Evolutionary conservation across 2,888 invertebrate genomes (phyloP), one percentile per base, ranked within the genome.

Genomic region (Ichneumoninae sp.): DNA sequence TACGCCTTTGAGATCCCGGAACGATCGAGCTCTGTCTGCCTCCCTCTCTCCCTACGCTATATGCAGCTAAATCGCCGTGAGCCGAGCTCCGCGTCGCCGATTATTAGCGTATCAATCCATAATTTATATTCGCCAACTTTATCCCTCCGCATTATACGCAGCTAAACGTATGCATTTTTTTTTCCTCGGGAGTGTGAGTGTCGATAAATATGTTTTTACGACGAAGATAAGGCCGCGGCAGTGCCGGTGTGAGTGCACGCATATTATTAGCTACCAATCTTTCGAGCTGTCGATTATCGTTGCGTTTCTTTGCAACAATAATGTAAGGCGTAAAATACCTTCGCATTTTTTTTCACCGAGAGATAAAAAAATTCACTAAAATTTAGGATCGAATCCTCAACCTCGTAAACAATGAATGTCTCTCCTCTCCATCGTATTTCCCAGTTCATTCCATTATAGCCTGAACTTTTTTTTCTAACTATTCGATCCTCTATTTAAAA

Each of bases 101-200:
- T 77, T 77, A 77, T 77, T 69, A 69, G 57, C 77, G 77, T 69
- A 69, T 77, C 77, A 69, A 77, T 77, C 68, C 69, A 77, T 77
- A 77, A 77, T 77, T 77, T 77, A 68, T 69, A 77, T 69, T 77
- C 77, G 57, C 68, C 60, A 47, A 47, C 40, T 57, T 77, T 77
- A 60, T 76, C 68, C 57, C 77, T 30, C 40, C 69, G 57, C 68
- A 68, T 69, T 68, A 69, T 68, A 69, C 50, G 50, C 44, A 30
- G 60, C n/a, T 44, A 69, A 68, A 63, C 47, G 60, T 69, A 50
- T 70, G 50, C 50, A 30, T n/a, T 26, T 40, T 44, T 44, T 47
- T 26, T 47, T 57, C 33, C 44, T 44, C 30, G 10, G 36, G 19
- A 33, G 33, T 77, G 57, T 33, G 68, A 68, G 40, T 44, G 77